Evolutionary conservation across 2,113 vertebrate genomes (phyloP), one percentile per base, ranked within the genome.

Genomic region (Ariopsis seemanni): DNA sequence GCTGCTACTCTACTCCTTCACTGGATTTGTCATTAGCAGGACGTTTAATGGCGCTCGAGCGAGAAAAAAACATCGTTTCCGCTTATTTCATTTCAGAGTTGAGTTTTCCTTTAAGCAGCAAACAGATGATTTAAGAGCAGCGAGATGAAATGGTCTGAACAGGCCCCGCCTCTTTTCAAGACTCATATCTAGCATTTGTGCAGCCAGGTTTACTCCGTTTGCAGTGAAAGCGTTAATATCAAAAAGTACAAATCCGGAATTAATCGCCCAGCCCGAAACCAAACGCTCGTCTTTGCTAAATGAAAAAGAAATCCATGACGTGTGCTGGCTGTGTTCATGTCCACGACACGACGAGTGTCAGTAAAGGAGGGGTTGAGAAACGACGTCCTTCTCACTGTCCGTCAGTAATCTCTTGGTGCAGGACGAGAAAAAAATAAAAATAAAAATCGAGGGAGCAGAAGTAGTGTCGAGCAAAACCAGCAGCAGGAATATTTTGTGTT

Each of bases 401-500:
- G 58, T 88, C 75, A 1, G 52, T 7, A 17, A 55, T 78, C 52
- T 30, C 75, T 79, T 52, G 8, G 50, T 12, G 1, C 75, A 78
- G 75, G 50, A n/a, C 18, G 9, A 34, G 62, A 20, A 17, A 30
- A 1, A 25, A 22, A 27, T 3, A 78, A n/a, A 9, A 10, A 17
- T 48, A 42, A 5, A 1, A 18, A 14, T 30, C 7, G 10, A 75
- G 18, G 78, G 69, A 58, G 69, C 14, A 85, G 63, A 71, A 83
- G 72, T 52, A 79, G 79, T 84, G 75, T 87, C 17, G 63, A 84
- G 88, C 18, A 74, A 86, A 88, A 85, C 83, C 86, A 87, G 80
- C 80, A 83, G 55, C 67, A 82, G n/a, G 79, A 87, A 87, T 34
- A 77, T 74, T 67, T 87, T 78, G 82, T 79, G 87, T 87, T 86